Conservation (phyloP, 2,888 invertebrate species). For the Coecobrya sp. region DNA sequence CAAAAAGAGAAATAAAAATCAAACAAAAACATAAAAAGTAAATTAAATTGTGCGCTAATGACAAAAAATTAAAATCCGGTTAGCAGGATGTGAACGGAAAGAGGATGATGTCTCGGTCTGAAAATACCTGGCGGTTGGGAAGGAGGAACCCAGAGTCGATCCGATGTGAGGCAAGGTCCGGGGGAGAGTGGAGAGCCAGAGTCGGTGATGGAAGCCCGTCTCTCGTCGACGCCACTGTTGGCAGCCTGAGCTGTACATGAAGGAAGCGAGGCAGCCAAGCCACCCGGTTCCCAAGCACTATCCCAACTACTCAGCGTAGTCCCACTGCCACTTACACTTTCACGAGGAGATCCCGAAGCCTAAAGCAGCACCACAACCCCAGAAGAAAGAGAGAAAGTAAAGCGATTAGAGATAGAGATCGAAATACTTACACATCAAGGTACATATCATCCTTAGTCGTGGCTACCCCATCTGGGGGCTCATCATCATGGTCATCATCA, state of each 20-base stretch:
- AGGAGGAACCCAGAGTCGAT: conserved; percentile 84
- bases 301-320: conserved; percentile 86
- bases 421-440: conserved; percentile 73
- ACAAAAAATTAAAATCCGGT: conserved; percentile 32
- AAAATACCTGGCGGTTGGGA: conserved; percentile 84
- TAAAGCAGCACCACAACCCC: conserved; percentile 73
- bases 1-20: conserved; percentile 34
- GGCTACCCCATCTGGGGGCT: background rate
- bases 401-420: conserved; percentile 55
- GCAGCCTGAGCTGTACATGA: conserved; percentile 83
- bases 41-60: background rate
- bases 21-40: background rate
- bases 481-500: conserved; percentile 10
- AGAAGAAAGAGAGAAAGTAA: conserved; percentile 26
- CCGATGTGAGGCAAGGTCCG: conserved; percentile 84
- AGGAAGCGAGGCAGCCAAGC: conserved; percentile 85
- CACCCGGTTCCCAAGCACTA: conserved; percentile 85
- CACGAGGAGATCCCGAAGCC: conserved; percentile 86
- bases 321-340: conserved; percentile 86
- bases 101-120: background rate
- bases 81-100: background rate
- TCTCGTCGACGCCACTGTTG: conserved; percentile 79
- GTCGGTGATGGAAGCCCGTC: conserved; percentile 83
- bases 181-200: conserved; percentile 85
- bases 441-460: conserved; percentile 74